Evolutionary conservation across 2,888 invertebrate genomes (phyloP), one percentile per base, ranked within the genome.

Genomic region (Tenodera sinensis): DNA sequence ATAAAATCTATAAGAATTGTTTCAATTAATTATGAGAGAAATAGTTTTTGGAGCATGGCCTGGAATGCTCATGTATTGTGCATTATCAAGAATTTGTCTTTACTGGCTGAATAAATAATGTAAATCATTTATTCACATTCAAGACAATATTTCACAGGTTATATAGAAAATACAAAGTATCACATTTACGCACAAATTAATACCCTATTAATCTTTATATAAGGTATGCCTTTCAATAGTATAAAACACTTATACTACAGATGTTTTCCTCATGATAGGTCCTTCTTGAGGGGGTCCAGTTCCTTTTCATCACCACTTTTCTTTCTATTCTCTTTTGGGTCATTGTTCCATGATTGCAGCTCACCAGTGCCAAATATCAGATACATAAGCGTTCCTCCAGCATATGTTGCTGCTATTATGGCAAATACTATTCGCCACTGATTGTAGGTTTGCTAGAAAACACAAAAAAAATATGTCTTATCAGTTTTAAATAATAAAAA

Each of bases 401-500:
- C 93, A 92, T 98, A 98, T 0, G 96, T 96, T 3, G 93, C 95
- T 0, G 96, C 96, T 28, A 98, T 93, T 87, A 97, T 96, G 95
- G 96, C 96, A 93, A 98, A 98, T 0, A 98, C 96, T 89, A 96
- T 96, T 92, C 95, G 96, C 98, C 98, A 98, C 92, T 96, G 96
- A 30, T 94, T 95, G 91, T 96, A 96, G 0, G 96, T 96, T 94
- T 96, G 96, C 96, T 96, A 93, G 2, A 83, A 2, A 42, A 28
- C 54, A 54, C 15, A 83, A 30, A 27, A 83, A 15, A 71, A 15
- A 20, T 20, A 6, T 71, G n/a, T n/a, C n/a, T 6, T 71, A 25
- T 25, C 8, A 15, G 6, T 71, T 3, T 20, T 20, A 71, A 71
- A 71, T 20, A 71, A 54, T 20, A 4, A 71, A 20, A 71, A 20